Evolutionary conservation across 2,888 invertebrate species (phyloP).

Genomic region (Metopia argyrocephala): DNA sequence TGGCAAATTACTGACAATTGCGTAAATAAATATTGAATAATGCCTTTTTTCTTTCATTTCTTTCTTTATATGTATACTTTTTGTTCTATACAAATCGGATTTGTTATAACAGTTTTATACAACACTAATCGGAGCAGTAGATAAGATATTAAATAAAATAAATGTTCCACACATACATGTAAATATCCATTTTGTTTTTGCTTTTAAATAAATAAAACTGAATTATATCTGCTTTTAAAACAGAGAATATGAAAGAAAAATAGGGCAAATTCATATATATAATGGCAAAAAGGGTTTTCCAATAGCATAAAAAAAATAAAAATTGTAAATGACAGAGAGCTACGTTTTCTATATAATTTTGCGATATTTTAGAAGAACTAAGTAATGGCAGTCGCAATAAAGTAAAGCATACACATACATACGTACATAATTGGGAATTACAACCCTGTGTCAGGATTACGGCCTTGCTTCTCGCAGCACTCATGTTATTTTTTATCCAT

Average conservation of each 20-base stretch:
- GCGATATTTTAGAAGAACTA: too few relatives aligned
- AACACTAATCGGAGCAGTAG: not conserved
- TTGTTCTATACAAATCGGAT: not conserved
- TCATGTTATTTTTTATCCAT: too few relatives aligned
- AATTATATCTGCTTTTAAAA: constrained; percentile 24
- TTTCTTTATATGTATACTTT: constrained; percentile 14
- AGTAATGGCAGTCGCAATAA: too few relatives aligned
- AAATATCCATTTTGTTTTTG: not conserved
- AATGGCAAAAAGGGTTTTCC: not conserved
- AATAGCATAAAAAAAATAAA: too few relatives aligned
- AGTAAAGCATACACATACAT: too few relatives aligned
- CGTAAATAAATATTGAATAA: constrained; percentile 58
- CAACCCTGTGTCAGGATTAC: too few relatives aligned
- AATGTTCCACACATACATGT: not conserved
- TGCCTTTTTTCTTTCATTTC: constrained; percentile 1
- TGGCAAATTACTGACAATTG: constrained; percentile 51
- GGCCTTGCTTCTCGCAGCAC: too few relatives aligned
- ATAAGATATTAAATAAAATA: not conserved
- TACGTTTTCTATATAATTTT: too few relatives aligned
- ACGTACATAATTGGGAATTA: too few relatives aligned
- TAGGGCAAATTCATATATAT: not conserved
- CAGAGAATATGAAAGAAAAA: not conserved
- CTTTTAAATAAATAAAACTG: constrained; percentile 26
- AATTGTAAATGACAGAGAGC: too few relatives aligned
- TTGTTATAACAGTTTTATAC: not conserved